phyloP scores from a whole-genome alignment of 1,140 invertebrate genomes.

The Cecropterus lyciades region DNA sequence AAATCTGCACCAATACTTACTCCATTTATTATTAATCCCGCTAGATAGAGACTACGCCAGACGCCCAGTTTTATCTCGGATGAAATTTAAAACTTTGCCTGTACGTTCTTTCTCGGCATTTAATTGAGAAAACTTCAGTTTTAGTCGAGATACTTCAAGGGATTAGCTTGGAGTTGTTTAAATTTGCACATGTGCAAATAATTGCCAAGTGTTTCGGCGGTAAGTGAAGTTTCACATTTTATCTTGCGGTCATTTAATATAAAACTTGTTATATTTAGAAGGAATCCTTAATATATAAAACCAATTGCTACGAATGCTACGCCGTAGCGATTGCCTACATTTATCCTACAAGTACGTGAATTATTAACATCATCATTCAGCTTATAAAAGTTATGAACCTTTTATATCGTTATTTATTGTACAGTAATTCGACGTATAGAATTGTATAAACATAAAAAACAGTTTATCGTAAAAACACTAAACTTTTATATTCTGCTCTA shows the following conservation, averaged over 20 bases:
- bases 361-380: not conserved
- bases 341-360: not conserved
- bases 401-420: too few relatives aligned
- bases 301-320: not conserved
- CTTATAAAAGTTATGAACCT: too few relatives aligned
- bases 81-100: constrained; percentile 67
- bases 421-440: not conserved
- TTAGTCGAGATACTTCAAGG: constrained; percentile 50
- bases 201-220: not conserved
- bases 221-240: not conserved
- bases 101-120: constrained; percentile 59
- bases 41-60: constrained; percentile 62
- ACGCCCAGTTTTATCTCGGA: constrained; percentile 69
- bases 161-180: constrained; percentile 42
- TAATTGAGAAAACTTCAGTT: constrained; percentile 68
- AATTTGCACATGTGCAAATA: constrained; percentile 26
- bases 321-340: not conserved
- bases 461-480: constrained; percentile 3
- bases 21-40: constrained; percentile 72
- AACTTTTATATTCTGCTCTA: constrained; percentile 39
- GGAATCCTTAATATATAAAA: too few relatives aligned
- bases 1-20: constrained; percentile 55
- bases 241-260: not conserved
- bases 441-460: not conserved
- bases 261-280: too few relatives aligned